Base-by-base conservation (phyloP, 2,797 vertebrate species). In the Neopelma chrysocephalum region DNA sequence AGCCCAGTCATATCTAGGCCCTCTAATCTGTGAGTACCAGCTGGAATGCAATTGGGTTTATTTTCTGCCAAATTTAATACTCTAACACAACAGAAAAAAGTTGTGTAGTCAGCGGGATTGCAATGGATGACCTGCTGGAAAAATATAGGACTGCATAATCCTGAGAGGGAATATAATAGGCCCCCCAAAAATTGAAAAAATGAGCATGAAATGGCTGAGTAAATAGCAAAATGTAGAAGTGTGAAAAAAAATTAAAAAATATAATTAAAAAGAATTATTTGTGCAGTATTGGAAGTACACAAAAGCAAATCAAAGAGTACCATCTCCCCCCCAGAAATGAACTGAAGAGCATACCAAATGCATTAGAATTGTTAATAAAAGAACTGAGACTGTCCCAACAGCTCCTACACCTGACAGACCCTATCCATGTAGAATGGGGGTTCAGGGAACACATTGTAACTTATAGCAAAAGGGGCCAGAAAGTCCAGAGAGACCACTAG, bases 11-110 rank as follows among this genome's bases (percentile, higher is more conserved):
- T 57, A 31, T 10, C 23, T 45, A 83, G 65, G 14, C 43, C 38
- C 38, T 83, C 50, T 43, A 64, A 77, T 43, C 48, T 38, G 43
- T 65, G 58, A 83, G 38, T 64, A 65, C 43, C 72, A 78, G 58
- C 51, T 71, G 87, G 58, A 51, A 64, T 51, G 51, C 38, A 64
- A 13, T 12, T n/a, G 5, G 6, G 12, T 51, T 64, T 64, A 70
- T 64, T 78, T 83, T 83, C 72, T 90, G 51, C 57, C 65, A 78
- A 22, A 78, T 71, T 78, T 64, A 38, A 70, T 77, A 38, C 43
- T 77, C 71, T 38, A 83, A 70, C 26, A 20, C 36, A 82, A 64
- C 19, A 82, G 42, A 18, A 56, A 40, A 69, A 57, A 42, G 26
- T 43, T 9, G 12, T 3, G 6, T 15, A 43, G 57, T 82, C 57